Percentiles rank a stretch among this genome's conserved stretches.
Conservation (phyloP, 2,797 vertebrate genomes). For the Gallinago solitaria region DNA sequence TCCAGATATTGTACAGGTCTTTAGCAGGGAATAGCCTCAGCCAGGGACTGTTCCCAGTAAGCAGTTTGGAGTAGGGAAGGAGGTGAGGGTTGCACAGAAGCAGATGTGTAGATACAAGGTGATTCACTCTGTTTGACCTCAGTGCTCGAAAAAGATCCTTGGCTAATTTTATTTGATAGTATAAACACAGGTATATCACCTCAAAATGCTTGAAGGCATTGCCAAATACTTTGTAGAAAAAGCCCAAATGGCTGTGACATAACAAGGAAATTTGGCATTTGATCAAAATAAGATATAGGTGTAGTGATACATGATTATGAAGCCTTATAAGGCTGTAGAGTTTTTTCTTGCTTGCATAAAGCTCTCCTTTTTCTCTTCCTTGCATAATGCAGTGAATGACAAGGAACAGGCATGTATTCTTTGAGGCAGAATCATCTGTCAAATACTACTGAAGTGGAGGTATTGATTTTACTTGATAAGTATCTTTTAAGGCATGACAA, state of each 20-base stretch:
- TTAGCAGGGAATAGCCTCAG: background rate
- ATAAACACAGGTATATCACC: rapidly evolving
- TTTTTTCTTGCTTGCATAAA: background rate
- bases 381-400: background rate
- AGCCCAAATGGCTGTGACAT: background rate
- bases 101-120: background rate
- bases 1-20: background rate
- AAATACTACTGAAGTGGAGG: background rate
- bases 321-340: background rate
- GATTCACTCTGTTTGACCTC: background rate
- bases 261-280: background rate
- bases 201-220: background rate
- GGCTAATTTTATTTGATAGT: background rate
- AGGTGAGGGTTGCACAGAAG: background rate
- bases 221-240: background rate
- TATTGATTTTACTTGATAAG: background rate
- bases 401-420: background rate
- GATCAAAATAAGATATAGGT: background rate
- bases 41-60: background rate
- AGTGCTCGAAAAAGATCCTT: background rate
- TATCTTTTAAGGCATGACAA: background rate
- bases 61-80: background rate
- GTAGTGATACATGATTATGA: background rate
- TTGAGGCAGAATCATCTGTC: background rate
- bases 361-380: background rate